Evolutionary conservation across 2,888 invertebrate genomes (phyloP), one percentile per base, ranked within the genome.

Genomic region (Platypus cylindrus): DNA sequence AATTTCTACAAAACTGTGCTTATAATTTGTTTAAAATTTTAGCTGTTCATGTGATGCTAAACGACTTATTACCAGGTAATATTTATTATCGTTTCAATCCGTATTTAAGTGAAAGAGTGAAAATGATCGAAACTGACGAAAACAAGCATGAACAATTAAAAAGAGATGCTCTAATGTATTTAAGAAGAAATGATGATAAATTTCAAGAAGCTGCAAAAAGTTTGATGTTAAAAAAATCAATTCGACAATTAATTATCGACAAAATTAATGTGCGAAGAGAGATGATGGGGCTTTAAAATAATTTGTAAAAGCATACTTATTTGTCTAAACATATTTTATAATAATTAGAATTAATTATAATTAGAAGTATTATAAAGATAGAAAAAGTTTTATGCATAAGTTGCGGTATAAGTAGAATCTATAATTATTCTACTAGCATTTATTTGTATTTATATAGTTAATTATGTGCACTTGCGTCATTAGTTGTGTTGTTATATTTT

Each of bases 1-100:
- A n/a, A n/a, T n/a, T n/a, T n/a, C n/a, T n/a, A n/a, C n/a, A n/a
- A n/a, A n/a, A n/a, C n/a, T n/a, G n/a, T n/a, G n/a, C n/a, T n/a
- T n/a, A n/a, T n/a, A n/a, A n/a, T n/a, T n/a, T n/a, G 7, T 32
- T 25, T 12, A 27, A 31, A 24, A 18, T 55, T 56, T 15, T 63
- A 84, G 86, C 75, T 47, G 82, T 86, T 3, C 85, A 86, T 54
- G 71, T 73, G 28, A 71, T 79, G 49, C 54, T 85, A 45, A 76
- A 75, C 52, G 86, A 87, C 58, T 62, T 85, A 32, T 62, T 87
- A 1, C 79, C 82, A 1, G 67, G 72, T 0, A 68, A 75, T 23
- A 67, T 71, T 23, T 90, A 90, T 61, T 90, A 70, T 60, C 73
- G 91, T 3, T 79, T 91, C 59, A 91, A 91, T 64, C 91, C 91